Percentiles rank a stretch among this genome's conserved stretches.
phyloP scores from a whole-genome alignment of 1,140 invertebrate species.

The Halesus radiatus region DNA sequence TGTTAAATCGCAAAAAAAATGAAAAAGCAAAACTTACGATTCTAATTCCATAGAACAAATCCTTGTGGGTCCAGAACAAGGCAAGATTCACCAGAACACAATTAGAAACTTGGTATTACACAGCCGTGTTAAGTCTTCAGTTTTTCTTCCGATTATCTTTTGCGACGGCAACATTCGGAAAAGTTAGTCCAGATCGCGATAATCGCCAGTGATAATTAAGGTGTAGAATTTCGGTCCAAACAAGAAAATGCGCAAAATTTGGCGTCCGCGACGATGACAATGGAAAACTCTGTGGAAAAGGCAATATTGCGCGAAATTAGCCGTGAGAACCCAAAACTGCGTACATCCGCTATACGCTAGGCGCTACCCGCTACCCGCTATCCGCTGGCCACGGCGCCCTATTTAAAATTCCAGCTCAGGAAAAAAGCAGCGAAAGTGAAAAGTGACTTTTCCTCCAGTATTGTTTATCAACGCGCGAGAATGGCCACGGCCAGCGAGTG shows the following conservation, averaged over 20 bases:
- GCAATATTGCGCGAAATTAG: conserved; percentile 30
- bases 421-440: conserved; percentile 30
- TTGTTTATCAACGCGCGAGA: conserved; percentile 22
- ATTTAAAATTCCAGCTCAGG: conserved; percentile 25
- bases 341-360: not conserved
- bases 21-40: not conserved
- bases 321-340: not conserved
- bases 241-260: not conserved
- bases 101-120: not conserved
- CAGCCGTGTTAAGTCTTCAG: not conserved
- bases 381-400: conserved; percentile 3
- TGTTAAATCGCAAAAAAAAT: no score
- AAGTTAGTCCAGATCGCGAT: not conserved
- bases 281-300: conserved; percentile 6
- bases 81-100: conserved; percentile 5
- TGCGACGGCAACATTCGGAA: not conserved
- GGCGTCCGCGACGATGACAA: not conserved
- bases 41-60: not conserved
- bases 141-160: not conserved
- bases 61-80: not conserved
- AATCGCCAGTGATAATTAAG: not conserved
- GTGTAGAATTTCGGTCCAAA: not conserved
- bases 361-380: not conserved
- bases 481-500: not conserved
- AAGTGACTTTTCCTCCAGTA: conserved; percentile 38